These are phyloP conservation scores for Trididemnum miniatum DNA, from an alignment of 23 tunicate species.

Conservation along the genomic window DNA sequence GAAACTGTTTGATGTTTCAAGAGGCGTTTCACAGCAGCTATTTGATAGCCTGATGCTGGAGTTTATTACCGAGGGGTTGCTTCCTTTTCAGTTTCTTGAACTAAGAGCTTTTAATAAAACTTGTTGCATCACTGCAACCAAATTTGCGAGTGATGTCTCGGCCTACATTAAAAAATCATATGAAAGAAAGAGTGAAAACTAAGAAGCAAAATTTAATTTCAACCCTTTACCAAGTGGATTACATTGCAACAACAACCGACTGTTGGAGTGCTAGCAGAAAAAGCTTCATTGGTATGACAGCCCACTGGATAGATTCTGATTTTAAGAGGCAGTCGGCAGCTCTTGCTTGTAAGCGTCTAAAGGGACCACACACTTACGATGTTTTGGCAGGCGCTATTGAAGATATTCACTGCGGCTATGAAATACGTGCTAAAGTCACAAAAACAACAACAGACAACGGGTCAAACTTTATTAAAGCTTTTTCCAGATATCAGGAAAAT, in stretches of 20 bases:
- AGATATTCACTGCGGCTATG: neutral
- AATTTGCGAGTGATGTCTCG: neutral
- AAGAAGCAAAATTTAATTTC: neutral
- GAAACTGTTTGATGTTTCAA: neutral
- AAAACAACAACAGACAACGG: neutral
- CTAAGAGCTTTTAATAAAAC: neutral
- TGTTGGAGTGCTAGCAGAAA: neutral
- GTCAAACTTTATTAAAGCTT: neutral
- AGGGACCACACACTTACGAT: neutral
- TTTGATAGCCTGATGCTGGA: neutral
- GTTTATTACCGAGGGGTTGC: neutral
- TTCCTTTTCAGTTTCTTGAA: neutral
- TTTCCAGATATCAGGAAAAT: neutral
- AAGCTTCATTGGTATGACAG: neutral
- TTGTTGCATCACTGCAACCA: neutral
- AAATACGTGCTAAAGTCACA: neutral
- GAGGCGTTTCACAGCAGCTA: neutral
- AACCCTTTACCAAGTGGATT: neutral
- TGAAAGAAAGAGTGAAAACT: neutral
- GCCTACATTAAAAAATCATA: neutral
- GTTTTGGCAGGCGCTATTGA: neutral
- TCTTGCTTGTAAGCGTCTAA: neutral
- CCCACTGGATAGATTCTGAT: neutral
- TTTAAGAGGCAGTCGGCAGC: neutral
- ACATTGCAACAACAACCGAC: neutral